Percentiles rank a stretch among this genome's conserved stretches.
Conservation (phyloP, 37 sponge, comb jelly and placozoan species). For the Crambe crambe region DNA sequence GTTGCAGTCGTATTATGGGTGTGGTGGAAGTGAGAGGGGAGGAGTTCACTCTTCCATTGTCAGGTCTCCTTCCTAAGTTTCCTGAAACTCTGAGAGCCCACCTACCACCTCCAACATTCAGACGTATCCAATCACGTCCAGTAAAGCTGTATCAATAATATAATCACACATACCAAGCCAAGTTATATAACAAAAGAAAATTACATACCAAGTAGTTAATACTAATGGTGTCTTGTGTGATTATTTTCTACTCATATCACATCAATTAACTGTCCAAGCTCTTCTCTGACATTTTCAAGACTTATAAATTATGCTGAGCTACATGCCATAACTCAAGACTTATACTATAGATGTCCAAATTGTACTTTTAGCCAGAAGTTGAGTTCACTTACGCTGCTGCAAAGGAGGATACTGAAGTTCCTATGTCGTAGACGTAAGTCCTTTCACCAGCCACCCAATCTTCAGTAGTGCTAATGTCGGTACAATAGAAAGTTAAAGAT, state of each 20-base stretch:
- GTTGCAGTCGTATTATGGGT: constrained; percentile 38
- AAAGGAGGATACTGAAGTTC: constrained; percentile 9
- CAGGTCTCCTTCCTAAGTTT: constrained; percentile 3
- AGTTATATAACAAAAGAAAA: too few species aligned
- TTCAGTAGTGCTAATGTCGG: constrained; percentile 29
- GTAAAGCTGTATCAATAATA: neutral
- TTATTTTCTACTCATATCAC: too few species aligned
- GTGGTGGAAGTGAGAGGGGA: constrained; percentile 40
- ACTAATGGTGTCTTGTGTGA: too few species aligned
- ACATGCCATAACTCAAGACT: too few species aligned
- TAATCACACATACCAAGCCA: neutral
- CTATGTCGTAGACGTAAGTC: neutral
- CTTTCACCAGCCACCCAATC: constrained; percentile 41
- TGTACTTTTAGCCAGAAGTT: too few species aligned
- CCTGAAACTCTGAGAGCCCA: constrained; percentile 29
- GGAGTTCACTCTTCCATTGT: constrained; percentile 53
- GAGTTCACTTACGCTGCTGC: constrained; percentile 52
- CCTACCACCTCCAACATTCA: neutral
- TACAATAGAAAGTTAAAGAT: constrained; percentile 19
- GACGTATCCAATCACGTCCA: constrained; percentile 30
- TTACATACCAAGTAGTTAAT: too few species aligned
- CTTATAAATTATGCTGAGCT: too few species aligned
- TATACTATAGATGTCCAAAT: too few species aligned
- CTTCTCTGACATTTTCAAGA: too few species aligned
- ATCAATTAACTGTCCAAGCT: too few species aligned